Evolutionary conservation across 1,140 invertebrate species (phyloP), one percentile per base, ranked within the genome.

Genomic region (Aplysia californica): DNA sequence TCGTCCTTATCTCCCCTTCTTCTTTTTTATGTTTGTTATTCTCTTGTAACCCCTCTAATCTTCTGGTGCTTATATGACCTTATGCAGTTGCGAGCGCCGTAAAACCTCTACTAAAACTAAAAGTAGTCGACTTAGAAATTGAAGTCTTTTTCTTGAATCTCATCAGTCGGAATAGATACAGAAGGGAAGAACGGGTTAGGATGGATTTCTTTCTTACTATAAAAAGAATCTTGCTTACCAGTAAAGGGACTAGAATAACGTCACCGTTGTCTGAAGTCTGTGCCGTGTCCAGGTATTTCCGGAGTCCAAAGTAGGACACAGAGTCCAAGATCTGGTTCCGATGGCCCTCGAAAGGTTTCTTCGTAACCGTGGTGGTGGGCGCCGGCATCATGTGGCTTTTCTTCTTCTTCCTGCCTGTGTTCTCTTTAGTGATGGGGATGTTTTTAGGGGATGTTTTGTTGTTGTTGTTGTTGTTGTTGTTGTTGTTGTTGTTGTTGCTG

Each of bases 261-360:
- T 72, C 69, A 2, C 6, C 2, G 29, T 33, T 2, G 5, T 21
- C 31, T 18, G 39, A 26, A 1, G 26, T 2, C 2, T 58, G 26
- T 3, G 6, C 69, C 26, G 10, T 4, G 23, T 59, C 55, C 31
- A 72, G 33, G 23, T 35, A 72, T 1, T 35, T 26, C 23, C 26
- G 39, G 6, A 72, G 5, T 2, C n/a, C 55, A 35, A 58, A 72
- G 31, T 72, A 72, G 4, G 69, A 72, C 3, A 31, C 21, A 31
- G 69, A 59, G 69, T 72, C 41, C 1, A 72, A 4, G 3, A 72
- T 33, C 29, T 56, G 69, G 33, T 59, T 72, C 15, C 18, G 15
- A 39, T 44, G 67, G 44, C n/a, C 15, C 44, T 61, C 20, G 10
- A 15, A n/a, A n/a, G n/a, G n/a, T n/a, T n/a, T n/a, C n/a, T n/a